Percentiles rank a stretch among this genome's conserved stretches.
Conservation (phyloP, 2,888 invertebrate species). For the Tolmerus cingulatus region DNA sequence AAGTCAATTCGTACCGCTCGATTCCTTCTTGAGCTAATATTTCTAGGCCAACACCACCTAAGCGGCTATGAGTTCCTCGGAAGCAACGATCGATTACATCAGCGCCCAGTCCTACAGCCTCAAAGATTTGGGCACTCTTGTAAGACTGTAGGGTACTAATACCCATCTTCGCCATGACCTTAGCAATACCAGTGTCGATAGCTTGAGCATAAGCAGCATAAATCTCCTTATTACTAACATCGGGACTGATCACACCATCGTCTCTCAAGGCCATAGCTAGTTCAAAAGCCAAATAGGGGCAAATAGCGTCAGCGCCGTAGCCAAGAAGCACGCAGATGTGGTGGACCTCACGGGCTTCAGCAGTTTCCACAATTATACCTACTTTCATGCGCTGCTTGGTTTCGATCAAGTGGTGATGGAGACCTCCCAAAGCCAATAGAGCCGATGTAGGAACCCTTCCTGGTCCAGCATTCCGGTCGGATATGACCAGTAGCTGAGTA, state of each 20-base stretch:
- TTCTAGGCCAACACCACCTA: conserved; percentile 90
- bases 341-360: conserved; percentile 94
- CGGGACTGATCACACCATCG: conserved; percentile 82
- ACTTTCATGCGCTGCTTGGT: conserved; percentile 95
- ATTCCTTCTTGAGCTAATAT: conserved; percentile 86
- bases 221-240: conserved; percentile 80
- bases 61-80: conserved; percentile 74
- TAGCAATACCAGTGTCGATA: conserved; percentile 88
- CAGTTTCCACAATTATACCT: conserved; percentile 93
- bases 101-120: conserved; percentile 92
- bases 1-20: conserved; percentile 79
- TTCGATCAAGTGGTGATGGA: conserved; percentile 95
- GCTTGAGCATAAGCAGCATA: conserved; percentile 90
- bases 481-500: conserved; percentile 86
- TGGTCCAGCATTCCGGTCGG: conserved; percentile 76
- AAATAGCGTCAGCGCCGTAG: conserved; percentile 97
- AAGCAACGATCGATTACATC: conserved; percentile 96
- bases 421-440: conserved; percentile 86
- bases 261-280: conserved; percentile 85
- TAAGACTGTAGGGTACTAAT: conserved; percentile 98
- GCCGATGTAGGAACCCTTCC: conserved; percentile 79
- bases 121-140: conserved; percentile 99
- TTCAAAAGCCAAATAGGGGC: conserved; percentile 96
- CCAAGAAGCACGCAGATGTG: conserved; percentile 94
- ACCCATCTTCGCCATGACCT: conserved; percentile 99